Conservation (phyloP, 2,113 vertebrate species). For the Meriones unguiculatus region DNA sequence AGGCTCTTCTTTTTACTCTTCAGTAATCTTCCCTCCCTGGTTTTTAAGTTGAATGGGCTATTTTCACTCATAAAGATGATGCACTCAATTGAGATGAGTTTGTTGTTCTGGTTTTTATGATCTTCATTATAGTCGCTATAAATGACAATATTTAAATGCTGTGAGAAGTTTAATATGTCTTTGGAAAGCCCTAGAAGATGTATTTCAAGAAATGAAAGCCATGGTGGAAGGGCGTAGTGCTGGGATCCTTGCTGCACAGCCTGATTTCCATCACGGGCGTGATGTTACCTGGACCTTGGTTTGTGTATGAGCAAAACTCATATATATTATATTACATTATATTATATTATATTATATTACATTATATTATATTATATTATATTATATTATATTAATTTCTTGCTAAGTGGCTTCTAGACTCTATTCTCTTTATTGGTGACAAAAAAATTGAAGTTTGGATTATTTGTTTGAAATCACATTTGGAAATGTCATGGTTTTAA, state of each 20-base stretch:
- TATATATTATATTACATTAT: no score
- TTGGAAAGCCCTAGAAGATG: background rate
- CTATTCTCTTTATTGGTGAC: background rate
- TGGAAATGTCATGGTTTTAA: background rate
- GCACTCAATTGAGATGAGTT: background rate
- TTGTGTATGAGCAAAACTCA: background rate
- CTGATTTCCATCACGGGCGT: background rate
- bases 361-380: no score
- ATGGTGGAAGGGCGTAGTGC: background rate
- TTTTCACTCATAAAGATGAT: background rate
- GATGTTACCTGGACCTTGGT: background rate
- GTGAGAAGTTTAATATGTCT: background rate
- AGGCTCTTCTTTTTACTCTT: conserved; percentile 29
- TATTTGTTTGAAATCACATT: background rate
- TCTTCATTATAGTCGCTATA: background rate
- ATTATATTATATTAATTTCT: no score
- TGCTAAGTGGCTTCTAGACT: background rate
- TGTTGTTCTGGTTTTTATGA: background rate
- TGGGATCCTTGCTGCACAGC: background rate
- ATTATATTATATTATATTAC: no score
- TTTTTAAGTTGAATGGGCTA: background rate
- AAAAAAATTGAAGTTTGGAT: background rate
- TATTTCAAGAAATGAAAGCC: background rate
- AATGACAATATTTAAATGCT: background rate
- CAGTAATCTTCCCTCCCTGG: background rate